Percentiles rank a stretch among this genome's conserved stretches.
Conservation (phyloP, 2,888 invertebrate species). For the Pachliopta kotzebuea region DNA sequence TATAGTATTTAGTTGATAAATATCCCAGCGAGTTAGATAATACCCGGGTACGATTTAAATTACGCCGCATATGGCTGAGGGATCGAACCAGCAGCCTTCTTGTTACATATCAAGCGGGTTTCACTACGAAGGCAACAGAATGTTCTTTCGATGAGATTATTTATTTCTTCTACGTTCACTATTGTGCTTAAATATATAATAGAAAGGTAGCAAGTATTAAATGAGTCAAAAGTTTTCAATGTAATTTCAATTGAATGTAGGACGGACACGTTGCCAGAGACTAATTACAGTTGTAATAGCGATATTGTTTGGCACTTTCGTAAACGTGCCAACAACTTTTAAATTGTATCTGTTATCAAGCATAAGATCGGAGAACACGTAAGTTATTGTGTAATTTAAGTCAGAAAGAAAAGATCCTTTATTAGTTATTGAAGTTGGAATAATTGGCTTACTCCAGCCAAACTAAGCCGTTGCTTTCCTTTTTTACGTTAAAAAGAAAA, state of each 20-base stretch:
- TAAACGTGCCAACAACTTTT: slow-evolving; percentile 17
- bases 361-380: not conserved
- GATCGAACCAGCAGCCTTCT: not conserved
- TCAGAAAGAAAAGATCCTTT: not conserved
- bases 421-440: not conserved
- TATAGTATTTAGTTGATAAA: no score
- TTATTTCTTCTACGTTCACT: no score
- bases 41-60: no score
- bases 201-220: slow-evolving; percentile 27
- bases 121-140: no score
- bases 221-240: slow-evolving; percentile 32
- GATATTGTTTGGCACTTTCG: slow-evolving; percentile 25
- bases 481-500: not conserved
- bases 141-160: no score
- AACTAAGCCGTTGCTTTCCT: not conserved
- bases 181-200: slow-evolving; percentile 26
- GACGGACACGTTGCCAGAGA: slow-evolving; percentile 43
- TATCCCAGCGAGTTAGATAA: no score
- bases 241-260: slow-evolving; percentile 48
- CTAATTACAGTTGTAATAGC: slow-evolving; percentile 29
- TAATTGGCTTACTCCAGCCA: not conserved
- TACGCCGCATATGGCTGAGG: not conserved
- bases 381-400: not conserved
- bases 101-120: not conserved
- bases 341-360: slow-evolving; percentile 15